Conservation (phyloP, 1,140 invertebrate genomes). For the Arctopsyche grandis region DNA sequence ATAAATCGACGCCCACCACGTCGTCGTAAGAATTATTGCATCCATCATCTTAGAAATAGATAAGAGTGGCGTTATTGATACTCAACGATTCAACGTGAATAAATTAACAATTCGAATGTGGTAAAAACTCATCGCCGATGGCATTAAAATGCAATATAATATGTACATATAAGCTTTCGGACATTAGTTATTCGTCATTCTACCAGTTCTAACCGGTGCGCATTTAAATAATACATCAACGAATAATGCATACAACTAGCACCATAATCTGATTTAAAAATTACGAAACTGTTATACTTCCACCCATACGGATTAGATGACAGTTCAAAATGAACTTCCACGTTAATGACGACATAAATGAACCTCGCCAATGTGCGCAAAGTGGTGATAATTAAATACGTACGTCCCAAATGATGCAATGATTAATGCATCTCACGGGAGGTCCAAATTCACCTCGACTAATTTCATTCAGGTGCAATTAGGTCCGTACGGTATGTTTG, state of each 20-base stretch:
- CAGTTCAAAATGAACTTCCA: not conserved
- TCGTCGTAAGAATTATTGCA: not conserved
- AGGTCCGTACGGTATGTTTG: slow-evolving; percentile 15
- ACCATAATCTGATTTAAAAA: no score
- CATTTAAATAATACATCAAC: no score
- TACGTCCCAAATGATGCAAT: not conserved
- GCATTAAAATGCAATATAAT: no score
- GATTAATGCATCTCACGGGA: slow-evolving; percentile 30
- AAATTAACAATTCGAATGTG: slow-evolving; percentile 9
- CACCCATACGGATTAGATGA: no score
- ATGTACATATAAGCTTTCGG: no score
- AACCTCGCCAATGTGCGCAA: not conserved
- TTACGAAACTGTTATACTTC: no score
- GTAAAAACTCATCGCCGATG: no score
- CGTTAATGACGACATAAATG: not conserved
- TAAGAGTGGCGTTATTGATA: not conserved
- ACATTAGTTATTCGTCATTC: no score
- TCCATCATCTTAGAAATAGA: slow-evolving; percentile 18
- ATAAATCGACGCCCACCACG: slow-evolving; percentile 15
- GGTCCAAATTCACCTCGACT: slow-evolving; percentile 21
- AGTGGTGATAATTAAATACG: slow-evolving; percentile 10
- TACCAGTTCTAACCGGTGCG: no score
- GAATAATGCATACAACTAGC: no score
- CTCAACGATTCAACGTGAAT: not conserved
- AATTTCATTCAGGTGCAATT: slow-evolving; percentile 25